Base-by-base conservation (phyloP, 2,888 invertebrate genomes). In the Rugalucina vietnamica region DNA sequence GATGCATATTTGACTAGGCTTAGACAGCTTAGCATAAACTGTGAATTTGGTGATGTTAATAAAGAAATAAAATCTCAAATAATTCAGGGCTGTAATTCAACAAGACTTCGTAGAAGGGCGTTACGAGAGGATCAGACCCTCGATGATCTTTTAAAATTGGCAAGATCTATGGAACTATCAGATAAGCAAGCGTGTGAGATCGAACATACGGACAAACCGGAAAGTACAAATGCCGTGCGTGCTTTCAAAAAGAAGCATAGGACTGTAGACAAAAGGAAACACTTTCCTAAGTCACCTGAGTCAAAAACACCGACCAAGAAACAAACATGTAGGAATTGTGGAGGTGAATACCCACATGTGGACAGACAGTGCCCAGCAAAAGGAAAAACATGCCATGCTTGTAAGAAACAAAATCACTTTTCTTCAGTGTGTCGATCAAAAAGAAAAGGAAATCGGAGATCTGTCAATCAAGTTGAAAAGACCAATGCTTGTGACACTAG, bases 61-160 rank as follows among this genome's bases (percentile, higher is more conserved):
- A 27, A 43, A 0, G 80, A 77, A 50, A 84, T 80, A 1, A 12
- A 77, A 5, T 70, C 77, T 5, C 81, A 81, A 43, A 75, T 77
- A 0, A 71, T 81, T 0, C 81, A 84, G 36, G 84, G 84, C 0
- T 84, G 77, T 21, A 74, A 69, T n/a, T 73, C 80, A 10, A 36
- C 74, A 1, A 37, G 77, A 10, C 49, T 80, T 0, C 29, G 76
- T 10, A 36, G 84, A 21, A n/a, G 80, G 8, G 80, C 80, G 14
- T 32, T 80, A 18, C n/a, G 76, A 14, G 82, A 79, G 43, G 75
- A 79, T 18, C 70, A 60, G 36, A 57, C 75, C 0, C 32, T 79
- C 8, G 75, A 79, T 1, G 75, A 82, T n/a, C 37, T 79, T 0
- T 5, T 79, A 1, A 60, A 79, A 0, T 71, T 81, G 39, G 74